Conservation (phyloP, 2,888 invertebrate genomes). For the Drosophila anceps region DNA sequence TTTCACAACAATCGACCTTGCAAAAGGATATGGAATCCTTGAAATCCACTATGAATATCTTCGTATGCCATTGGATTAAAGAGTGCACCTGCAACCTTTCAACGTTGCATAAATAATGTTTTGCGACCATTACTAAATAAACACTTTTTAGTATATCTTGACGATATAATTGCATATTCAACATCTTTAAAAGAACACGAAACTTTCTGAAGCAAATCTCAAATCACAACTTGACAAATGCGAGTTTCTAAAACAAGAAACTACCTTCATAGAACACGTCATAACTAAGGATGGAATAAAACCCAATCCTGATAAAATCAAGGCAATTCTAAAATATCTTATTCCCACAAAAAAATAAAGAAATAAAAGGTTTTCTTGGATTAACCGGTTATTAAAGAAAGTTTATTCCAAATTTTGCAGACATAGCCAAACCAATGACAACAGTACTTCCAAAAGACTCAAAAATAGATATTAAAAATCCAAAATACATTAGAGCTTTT, state of each 20-base stretch:
- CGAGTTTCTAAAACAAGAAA: too few relatives aligned
- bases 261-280: too few relatives aligned
- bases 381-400: neutral
- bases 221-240: too few relatives aligned
- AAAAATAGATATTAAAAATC: constrained; percentile 2
- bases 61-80: too few relatives aligned
- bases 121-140: neutral
- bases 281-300: too few relatives aligned
- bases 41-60: neutral
- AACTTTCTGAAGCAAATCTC: too few relatives aligned
- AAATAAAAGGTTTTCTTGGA: neutral
- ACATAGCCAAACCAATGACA: constrained; percentile 1
- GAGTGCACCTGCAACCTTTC: neutral
- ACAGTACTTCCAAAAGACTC: neutral
- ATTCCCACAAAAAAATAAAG: too few relatives aligned
- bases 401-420: neutral
- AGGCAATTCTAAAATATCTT: too few relatives aligned
- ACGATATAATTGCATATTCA: too few relatives aligned
- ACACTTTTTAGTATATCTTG: neutral
- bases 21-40: constrained; percentile 19
- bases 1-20: constrained; percentile 23
- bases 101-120: neutral
- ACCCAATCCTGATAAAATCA: too few relatives aligned
- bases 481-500: neutral
- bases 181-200: too few relatives aligned